Evolutionary conservation across 2,113 vertebrate species (phyloP), one percentile per base, ranked within the genome.

Genomic region (Neotragus pygmaeus): DNA sequence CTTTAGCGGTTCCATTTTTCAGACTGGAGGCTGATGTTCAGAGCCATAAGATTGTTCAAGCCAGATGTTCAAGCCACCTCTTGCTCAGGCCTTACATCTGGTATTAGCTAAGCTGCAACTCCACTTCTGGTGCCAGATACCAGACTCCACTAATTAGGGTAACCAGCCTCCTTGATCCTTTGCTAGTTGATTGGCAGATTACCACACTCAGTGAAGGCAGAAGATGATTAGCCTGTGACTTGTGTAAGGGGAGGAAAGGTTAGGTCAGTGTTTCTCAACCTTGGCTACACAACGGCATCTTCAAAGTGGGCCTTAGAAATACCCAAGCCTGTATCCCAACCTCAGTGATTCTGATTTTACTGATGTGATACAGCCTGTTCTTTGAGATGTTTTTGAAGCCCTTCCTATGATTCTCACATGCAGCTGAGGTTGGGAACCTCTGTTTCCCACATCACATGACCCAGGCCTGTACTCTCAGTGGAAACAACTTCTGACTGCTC

Each of bases 41-140:
- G 66, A 47, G 30, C 62, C 2, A 0, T 39, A 21, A 80, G 39
- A 15, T 3, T n/a, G n/a, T n/a, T n/a, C n/a, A n/a, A n/a, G n/a
- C n/a, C n/a, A n/a, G n/a, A n/a, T n/a, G n/a, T n/a, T n/a, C n/a
- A n/a, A n/a, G n/a, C n/a, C 8, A 7, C 11, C 43, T 57, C 43
- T 58, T 39, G 36, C 30, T 30, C 33, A 14, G 73, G 19, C 19
- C 30, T 70, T 51, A 0, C 6, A 27, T 14, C 30, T 28, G 14
- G 15, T n/a, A 0, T 4, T 3, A 6, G 45, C 2, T 12, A 1
- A 12, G 27, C 1, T 39, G n/a, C 14, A 45, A 4, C 11, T 77
- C 28, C 49, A n/a, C 0, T 9, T 14, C 47, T 80, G 23, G 39
- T 16, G 2, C 57, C 21, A 16, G 60, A 57, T 33, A 33, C 19